Base-by-base conservation (phyloP, 2,113 vertebrate species). In the Pterocles gutturalis region DNA sequence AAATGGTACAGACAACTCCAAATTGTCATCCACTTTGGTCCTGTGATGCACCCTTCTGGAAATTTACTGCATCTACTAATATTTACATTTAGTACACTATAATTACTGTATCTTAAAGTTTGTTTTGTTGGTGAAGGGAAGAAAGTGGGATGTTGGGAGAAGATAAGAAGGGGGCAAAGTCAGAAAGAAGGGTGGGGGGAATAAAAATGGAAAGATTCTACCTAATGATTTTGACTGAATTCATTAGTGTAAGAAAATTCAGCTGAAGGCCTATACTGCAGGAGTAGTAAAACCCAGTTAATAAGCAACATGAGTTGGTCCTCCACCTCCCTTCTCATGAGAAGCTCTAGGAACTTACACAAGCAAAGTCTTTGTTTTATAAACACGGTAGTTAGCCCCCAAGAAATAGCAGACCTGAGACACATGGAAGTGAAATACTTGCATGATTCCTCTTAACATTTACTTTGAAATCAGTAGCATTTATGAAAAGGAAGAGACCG, bases 41-140 rank as follows among this genome's bases (percentile, higher is more conserved):
- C 91, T 96, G 70, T 84, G 48, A 67, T 55, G 33, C 41, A 89
- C 46, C 36, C 43, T 71, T 41, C 43, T 94, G 78, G 71, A 93
- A 90, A 95, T 92, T 73, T 91, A 87, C 78, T 84, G 41, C 36
- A 64, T n/a, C 51, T 54, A 7, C 38, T 82, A 22, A 2, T 57
- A 64, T 57, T 72, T 71, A 55, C 9, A 61, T 48, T 43, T 48
- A 57, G 26, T 48, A 17, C 60, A 31, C 33, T 64, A 12, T 31
- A 57, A 16, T 5, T 36, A 31, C 31, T 28, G 7, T 13, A 29
- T 29, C 78, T n/a, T 60, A 41, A 64, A 25, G 19, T 51, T 53
- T 79, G 28, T n/a, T 86, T 61, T 92, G 11, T 19, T 55, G 43
- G 24, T 25, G 53, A 83, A 26, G 29, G 20, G 9, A 84, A 69